Conservation (phyloP, 2,113 vertebrate species). For the Mormyrus lacerda region DNA sequence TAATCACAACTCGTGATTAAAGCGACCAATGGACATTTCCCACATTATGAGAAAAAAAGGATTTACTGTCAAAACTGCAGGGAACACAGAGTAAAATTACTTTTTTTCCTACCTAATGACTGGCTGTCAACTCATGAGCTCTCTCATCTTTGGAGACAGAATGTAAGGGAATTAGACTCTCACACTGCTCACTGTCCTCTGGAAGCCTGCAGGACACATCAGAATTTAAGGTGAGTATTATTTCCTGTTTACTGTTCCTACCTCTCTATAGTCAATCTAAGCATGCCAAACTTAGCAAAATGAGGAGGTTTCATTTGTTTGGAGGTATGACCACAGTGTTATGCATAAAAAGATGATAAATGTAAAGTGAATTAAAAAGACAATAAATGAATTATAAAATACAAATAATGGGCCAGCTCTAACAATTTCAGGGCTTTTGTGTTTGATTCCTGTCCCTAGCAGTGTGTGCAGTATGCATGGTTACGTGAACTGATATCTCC, state of each 20-base stretch:
- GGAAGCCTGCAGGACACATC: constrained; percentile 57
- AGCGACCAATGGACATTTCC: not conserved
- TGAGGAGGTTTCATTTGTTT: not conserved
- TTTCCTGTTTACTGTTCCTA: not conserved
- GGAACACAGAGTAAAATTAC: not conserved
- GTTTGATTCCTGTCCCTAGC: not conserved
- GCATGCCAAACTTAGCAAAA: not conserved
- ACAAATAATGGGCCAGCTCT: not conserved
- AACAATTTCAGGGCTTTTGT: not conserved
- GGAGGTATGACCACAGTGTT: not conserved
- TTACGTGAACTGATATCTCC: not conserved
- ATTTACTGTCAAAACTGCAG: not conserved
- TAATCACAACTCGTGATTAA: not conserved
- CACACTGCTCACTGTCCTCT: constrained; percentile 84
- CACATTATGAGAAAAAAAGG: not conserved
- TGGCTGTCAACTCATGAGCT: constrained; percentile 50
- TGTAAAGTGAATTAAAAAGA: not conserved
- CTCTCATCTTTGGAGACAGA: constrained; percentile 65
- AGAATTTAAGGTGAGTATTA: not conserved
- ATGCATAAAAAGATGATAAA: not conserved
- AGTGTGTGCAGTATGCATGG: not conserved
- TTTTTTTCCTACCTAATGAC: constrained; percentile 27
- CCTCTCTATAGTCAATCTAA: not conserved
- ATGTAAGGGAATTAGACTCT: constrained; percentile 88
- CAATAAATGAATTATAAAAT: not conserved